phyloP scores from a whole-genome alignment of 2,113 vertebrate genomes.

The Paralichthys olivaceus region DNA sequence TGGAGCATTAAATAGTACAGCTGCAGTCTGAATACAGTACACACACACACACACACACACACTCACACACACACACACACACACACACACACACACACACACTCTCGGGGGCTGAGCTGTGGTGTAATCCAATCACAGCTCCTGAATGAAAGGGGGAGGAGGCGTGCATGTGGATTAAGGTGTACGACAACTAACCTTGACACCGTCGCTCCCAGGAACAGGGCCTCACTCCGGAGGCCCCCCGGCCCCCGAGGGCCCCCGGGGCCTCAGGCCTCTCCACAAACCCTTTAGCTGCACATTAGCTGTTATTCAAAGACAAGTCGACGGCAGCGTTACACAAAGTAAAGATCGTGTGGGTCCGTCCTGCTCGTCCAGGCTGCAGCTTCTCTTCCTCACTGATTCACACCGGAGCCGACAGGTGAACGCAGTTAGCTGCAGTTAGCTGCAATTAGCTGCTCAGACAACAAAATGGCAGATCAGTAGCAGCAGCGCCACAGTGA shows the following conservation, averaged over 20 bases:
- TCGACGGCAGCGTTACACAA: background rate
- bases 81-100: background rate
- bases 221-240: conserved; percentile 12
- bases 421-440: conserved; percentile 57
- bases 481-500: conserved; percentile 15
- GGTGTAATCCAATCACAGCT: conserved; percentile 74
- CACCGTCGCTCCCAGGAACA: background rate
- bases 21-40: background rate
- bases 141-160: conserved; percentile 63
- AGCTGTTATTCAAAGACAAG: background rate
- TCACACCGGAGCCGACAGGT: conserved; percentile 46
- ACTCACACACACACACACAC: too few relatives aligned
- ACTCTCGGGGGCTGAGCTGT: conserved; percentile 23
- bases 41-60: background rate
- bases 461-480: too few relatives aligned
- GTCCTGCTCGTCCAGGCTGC: too few relatives aligned
- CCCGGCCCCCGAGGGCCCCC: background rate
- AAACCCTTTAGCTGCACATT: background rate
- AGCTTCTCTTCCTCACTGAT: background rate
- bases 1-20: too few relatives aligned
- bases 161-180: conserved; percentile 65
- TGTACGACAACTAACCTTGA: conserved; percentile 59
- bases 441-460: conserved; percentile 14
- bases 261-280: background rate
- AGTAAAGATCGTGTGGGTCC: background rate